Evolutionary conservation across 2,888 invertebrate species (phyloP), one percentile per base, ranked within the genome.

Genomic region (Abrostola tripartita): DNA sequence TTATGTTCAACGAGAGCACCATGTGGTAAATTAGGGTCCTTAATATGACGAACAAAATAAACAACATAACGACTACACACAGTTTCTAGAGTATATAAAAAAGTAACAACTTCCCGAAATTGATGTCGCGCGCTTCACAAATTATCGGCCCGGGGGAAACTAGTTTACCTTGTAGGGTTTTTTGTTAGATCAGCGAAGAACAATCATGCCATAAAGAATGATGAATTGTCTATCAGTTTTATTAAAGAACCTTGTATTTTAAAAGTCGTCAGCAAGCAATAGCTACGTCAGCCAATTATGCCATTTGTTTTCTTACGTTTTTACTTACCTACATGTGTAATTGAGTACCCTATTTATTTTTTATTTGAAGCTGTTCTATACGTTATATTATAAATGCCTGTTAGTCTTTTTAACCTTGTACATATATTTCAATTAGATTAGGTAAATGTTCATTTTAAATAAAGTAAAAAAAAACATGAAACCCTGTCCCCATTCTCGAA

Each of bases 11-110:
- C 76, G 71, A 86, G 86, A 89, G 83, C 88, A 87, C 88, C 94
- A 94, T 93, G 91, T 93, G 94, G 92, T 93, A 92, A 93, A 93
- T 94, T 93, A 87, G 88, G 87, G 89, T 85, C 88, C 88, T 90
- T 89, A 88, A 88, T 84, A 87, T 84, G 82, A 86, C 79, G 81
- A 84, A 76, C 69, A 79, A 91, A 92, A 92, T 90, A 93, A 93
- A 92, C 90, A 92, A 89, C 84, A 77, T 87, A 88, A 92, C 88
- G 86, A 91, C 87, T 84, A 84, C 85, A 86, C 87, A 87, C 87
- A 85, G 85, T 84, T 82, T 83, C 81, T 82, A 54, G 76, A 71
- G 71, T 65, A 65, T 65, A 76, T 62, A 83, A 90, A 93, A 92
- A 93, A 90, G 71, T 87, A 87, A 88, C 86, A 85, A 87, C 83